Base-by-base conservation (phyloP, 2,888 invertebrate genomes). In the Ectemnius cavifrons region DNA sequence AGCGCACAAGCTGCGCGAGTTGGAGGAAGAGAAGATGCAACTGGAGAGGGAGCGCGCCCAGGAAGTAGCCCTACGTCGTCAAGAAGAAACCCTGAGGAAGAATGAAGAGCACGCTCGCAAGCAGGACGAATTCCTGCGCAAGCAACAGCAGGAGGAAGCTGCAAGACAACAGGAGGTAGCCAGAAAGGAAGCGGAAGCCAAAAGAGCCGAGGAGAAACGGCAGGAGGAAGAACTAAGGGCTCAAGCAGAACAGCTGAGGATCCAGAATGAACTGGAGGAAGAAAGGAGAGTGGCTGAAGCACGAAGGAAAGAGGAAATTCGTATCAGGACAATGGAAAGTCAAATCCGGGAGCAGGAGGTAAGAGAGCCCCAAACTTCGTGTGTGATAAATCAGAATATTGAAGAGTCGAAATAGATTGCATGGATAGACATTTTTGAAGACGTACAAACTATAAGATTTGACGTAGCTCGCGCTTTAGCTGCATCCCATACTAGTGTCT, bases 321-420 rank as follows among this genome's bases (percentile, higher is more conserved):
- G 94, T 85, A 93, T 94, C 80, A 93, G 93, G 75, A 92, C 92
- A 71, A 92, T 94, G 82, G 94, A 95, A 85, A 93, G 93, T 86
- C 94, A 94, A 87, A 92, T 94, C 75, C 93, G 94, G 69, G 94
- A 94, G 77, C 94, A 94, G 88, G 94, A 95, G 92, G 94, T 94
- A 91, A 61, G 67, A 14, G 16, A 2, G 13, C n/a, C 16, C 57
- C 28, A 27, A n/a, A 3, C 49, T 23, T n/a, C 5, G 11, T 8
- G 37, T 37, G 37, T 37, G 37, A 37, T 37, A 37, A 37, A 37
- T 37, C 37, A 6, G 8, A 37, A 37, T 37, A 23, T 37, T 37
- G 37, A 37, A 37, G 11, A 37, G 8, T 37, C 37, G 11, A 37
- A 37, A 6, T 37, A 37, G 37, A 8, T 37, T 37, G 37, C 37